Base-by-base conservation (phyloP, 2,888 invertebrate genomes). In the Biston stratarius region DNA sequence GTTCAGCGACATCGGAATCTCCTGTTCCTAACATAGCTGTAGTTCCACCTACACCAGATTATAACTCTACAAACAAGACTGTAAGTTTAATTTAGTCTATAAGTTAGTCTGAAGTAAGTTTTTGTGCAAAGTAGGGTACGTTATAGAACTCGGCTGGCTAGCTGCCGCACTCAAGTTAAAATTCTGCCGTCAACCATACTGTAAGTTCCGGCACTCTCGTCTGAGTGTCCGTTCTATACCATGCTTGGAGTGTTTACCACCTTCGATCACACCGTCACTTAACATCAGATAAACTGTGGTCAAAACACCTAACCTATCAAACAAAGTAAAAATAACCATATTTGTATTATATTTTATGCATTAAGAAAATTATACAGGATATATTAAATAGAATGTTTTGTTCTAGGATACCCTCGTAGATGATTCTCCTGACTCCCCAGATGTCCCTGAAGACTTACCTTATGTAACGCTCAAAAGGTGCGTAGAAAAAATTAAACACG, bases 11-110 rank as follows among this genome's bases (percentile, higher is more conserved):
- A 64, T 91, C 89, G 15, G 92, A 92, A 74, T 91, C 92, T 69
- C 89, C 91, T 67, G 91, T 96, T 74, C 96, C 96, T 66, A 96
- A 95, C 79, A 96, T 97, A 79, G 95, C 97, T 53, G 95, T 97
- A 69, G 95, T 96, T 66, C 97, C 97, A 67, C 96, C 97, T 34
- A 97, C 97, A 0, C 96, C 97, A 5, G 96, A 97, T 77, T 90
- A 86, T 74, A 92, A 89, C 77, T 82, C 85, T 73, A 80, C 81
- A 76, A 88, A 89, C 87, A 90, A 91, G 86, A 92, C 91, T 90
- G 90, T 92, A 80, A 92, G 94, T 40, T 51, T 33, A 38, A 1
- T 24, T 24, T 24, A 24, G 24, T 24, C 24, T 24, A 24, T 24
- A 24, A 24, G 24, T 24, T 24, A 24, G 24, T 24, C 24, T 24